Evolutionary conservation across 2,797 vertebrate genomes (phyloP), one percentile per base, ranked within the genome.

Genomic region (Chromobotia macracanthus): DNA sequence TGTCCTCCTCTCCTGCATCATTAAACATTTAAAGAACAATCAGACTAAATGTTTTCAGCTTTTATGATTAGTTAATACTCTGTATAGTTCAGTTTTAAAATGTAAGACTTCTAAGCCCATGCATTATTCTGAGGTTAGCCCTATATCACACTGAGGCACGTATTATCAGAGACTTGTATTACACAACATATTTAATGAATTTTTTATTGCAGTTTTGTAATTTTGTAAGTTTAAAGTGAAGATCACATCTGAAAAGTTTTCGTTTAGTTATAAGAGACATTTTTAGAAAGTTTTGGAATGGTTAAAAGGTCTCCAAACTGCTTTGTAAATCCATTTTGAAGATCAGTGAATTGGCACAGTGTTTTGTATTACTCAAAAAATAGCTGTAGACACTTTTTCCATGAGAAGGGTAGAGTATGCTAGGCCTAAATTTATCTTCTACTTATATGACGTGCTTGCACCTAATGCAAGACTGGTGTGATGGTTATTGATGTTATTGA

Each of bases 1-100:
- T 94, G 93, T 0, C 95, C 93, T 0, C 95, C 95, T 63, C 97
- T 94, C 94, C 98, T 99, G 87, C 28, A 48, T 28, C 50, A 79
- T 64, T 60, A 56, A 35, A 64, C 21, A 61, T 2, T 58, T 16
- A 38, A 61, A 55, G 6, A 21, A 58, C 9, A 46, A 21, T 16
- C n/a, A n/a, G n/a, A 19, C 15, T 16, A 16, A 13, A 12, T 12
- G 69, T 46, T 70, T 41, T 55, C 18, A 31, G 15, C 5, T 25
- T 46, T 13, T 1, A 51, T 51, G 55, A 58, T 16, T 50, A 55
- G 12, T 56, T 3, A 58, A 75, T 2, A 2, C 58, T 31, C 13
- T 16, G 8, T 21, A 51, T 0, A 51, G 12, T 44, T 25, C 3
- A 2, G 4, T 13, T 53, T 28, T 41, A 41, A 19, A 55, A 12